phyloP scores from a whole-genome alignment of 2,888 invertebrate genomes.

The Prenolepis imparis region DNA sequence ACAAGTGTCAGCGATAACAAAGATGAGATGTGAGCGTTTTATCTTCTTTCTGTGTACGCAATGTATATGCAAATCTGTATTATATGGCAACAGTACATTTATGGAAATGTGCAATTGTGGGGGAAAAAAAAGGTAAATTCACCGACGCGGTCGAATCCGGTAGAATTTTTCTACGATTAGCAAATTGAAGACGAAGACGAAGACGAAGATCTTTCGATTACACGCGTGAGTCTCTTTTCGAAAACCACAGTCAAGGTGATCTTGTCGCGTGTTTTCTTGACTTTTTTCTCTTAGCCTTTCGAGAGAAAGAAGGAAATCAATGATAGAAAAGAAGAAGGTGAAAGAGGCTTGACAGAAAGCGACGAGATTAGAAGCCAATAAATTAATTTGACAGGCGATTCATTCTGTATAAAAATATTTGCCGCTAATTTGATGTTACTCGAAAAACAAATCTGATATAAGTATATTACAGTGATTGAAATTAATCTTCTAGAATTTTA shows the following conservation, averaged over 20 bases:
- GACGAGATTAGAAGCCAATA: slow-evolving; percentile 33
- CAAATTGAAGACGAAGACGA: neutral
- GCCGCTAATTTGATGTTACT: neutral
- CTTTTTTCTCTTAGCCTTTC: neutral
- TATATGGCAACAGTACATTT: neutral
- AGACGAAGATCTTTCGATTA: neutral
- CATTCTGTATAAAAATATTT: slow-evolving; percentile 12
- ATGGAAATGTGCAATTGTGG: slow-evolving; percentile 33
- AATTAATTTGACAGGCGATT: slow-evolving; percentile 29
- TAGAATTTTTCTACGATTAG: slow-evolving; percentile 41
- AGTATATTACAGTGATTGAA: slow-evolving; percentile 1
- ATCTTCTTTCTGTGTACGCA: neutral
- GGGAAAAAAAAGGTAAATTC: slow-evolving; percentile 49
- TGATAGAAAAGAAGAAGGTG: neutral
- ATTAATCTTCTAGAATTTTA: neutral
- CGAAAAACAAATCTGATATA: neutral
- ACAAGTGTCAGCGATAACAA: neutral
- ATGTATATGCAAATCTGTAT: neutral
- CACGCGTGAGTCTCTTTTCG: slow-evolving; percentile 17
- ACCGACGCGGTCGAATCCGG: slow-evolving; percentile 23
- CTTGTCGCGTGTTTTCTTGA: slow-evolving; percentile 63
- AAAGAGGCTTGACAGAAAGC: neutral
- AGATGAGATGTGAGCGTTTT: neutral
- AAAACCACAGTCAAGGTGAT: slow-evolving; percentile 74
- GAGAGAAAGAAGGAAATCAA: slow-evolving; percentile 8